Percentiles rank a stretch among this genome's conserved stretches.
Evolutionary conservation across 2,113 vertebrate genomes (phyloP).

Genomic region (Archocentrus centrarchus): DNA sequence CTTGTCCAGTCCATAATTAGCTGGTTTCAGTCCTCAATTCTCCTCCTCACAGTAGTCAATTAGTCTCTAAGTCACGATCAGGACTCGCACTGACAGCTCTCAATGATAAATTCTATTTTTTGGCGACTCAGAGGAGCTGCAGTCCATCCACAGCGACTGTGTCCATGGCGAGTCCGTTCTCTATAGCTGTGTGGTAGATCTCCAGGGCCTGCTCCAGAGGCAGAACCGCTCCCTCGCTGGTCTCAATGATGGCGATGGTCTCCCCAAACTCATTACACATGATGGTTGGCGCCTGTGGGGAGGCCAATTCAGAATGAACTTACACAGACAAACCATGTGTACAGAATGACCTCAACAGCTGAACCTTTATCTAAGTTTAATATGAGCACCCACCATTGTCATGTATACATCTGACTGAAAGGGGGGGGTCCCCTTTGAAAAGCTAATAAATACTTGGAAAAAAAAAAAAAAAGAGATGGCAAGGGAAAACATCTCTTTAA

Average conservation of each 20-base stretch:
- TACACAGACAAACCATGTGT: neutral
- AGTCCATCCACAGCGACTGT: slow-evolving; percentile 74
- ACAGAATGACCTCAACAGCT: neutral
- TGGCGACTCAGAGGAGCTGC: slow-evolving; percentile 75
- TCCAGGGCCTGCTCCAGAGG: slow-evolving; percentile 86
- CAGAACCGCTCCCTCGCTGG: slow-evolving; percentile 80
- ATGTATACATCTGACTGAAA: no score
- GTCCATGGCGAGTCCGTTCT: slow-evolving; percentile 84
- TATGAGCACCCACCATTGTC: no score
- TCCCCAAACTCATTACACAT: slow-evolving; percentile 93
- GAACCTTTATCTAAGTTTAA: neutral
- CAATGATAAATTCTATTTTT: neutral
- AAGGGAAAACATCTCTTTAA: no score
- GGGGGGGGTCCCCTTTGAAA: no score
- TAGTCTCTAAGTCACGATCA: slow-evolving; percentile 5
- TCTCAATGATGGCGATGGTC: slow-evolving; percentile 92
- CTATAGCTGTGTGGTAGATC: slow-evolving; percentile 86
- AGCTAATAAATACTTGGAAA: no score
- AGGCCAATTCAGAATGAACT: neutral
- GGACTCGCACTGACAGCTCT: neutral
- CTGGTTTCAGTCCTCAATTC: neutral
- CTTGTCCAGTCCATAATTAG: neutral
- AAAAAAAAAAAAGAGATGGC: no score
- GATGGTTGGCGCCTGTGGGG: slow-evolving; percentile 79
- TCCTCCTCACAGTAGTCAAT: slow-evolving; percentile 15